Evolutionary conservation across 1,140 invertebrate genomes (phyloP).

Genomic region (Drosophila tsacasi): DNA sequence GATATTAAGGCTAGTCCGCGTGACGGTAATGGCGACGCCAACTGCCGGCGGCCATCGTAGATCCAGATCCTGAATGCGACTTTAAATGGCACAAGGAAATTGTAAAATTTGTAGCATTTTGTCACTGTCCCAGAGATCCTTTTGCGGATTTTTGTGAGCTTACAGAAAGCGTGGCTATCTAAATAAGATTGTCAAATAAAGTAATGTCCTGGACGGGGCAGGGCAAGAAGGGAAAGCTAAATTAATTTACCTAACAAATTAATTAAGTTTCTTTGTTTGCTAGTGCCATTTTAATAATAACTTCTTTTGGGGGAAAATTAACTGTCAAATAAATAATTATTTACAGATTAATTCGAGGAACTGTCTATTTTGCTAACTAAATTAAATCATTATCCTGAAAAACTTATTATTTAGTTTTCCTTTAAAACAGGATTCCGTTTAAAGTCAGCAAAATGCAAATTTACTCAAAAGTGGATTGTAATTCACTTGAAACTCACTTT

Average conservation of each 20-base stretch:
- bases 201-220: background rate
- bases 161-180: conserved; percentile 13
- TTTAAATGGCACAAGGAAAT: conserved; percentile 69
- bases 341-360: background rate
- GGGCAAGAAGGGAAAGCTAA: conserved; percentile 4
- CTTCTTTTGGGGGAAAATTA: background rate
- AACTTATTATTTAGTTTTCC: background rate
- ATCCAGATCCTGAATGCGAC: conserved; percentile 44
- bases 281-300: background rate
- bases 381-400: background rate
- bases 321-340: background rate
- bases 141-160: conserved; percentile 7
- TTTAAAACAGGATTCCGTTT: background rate
- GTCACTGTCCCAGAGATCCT: conserved; percentile 38
- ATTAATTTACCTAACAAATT: conserved; percentile 9
- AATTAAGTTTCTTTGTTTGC: conserved; percentile 15
- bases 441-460: conserved; percentile 2
- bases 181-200: conserved; percentile 35
- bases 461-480: conserved; percentile 3
- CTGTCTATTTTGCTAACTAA: background rate
- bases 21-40: conserved; percentile 72
- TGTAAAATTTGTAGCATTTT: conserved; percentile 79
- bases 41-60: conserved; percentile 62
- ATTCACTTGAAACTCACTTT: conserved; percentile 22
- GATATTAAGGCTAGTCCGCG: conserved; percentile 78